phyloP scores from a whole-genome alignment of 92 coral and sea anemone species.

The Nematostella vectensis region DNA sequence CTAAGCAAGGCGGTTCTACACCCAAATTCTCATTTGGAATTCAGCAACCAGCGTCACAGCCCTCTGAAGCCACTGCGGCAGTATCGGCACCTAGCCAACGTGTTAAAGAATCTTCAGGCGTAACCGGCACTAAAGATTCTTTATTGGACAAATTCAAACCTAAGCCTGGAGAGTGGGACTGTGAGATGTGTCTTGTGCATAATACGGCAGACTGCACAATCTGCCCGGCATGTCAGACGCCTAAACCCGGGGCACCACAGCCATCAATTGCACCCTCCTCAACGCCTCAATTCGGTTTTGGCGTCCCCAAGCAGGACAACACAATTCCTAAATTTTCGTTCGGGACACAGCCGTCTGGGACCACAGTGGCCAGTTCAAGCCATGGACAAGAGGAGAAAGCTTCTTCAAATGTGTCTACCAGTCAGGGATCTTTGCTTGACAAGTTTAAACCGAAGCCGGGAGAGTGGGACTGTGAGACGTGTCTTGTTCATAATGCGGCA shows the following conservation, averaged over 20 bases:
- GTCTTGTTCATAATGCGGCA: background rate
- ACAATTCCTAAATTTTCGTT: slow-evolving; percentile 3
- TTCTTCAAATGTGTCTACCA: slow-evolving; percentile 5
- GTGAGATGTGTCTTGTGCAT: slow-evolving; percentile 34
- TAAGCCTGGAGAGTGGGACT: background rate
- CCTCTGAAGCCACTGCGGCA: background rate
- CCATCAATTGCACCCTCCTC: background rate
- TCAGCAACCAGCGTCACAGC: background rate
- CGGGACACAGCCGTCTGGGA: slow-evolving; percentile 13
- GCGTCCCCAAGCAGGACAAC: background rate
- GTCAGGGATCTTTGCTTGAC: slow-evolving; percentile 1
- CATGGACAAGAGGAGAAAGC: too few species aligned
- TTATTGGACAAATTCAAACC: background rate
- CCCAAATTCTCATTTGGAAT: background rate
- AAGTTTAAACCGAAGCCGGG: slow-evolving; percentile 30
- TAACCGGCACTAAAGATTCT: background rate
- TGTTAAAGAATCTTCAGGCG: background rate
- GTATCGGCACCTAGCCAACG: background rate
- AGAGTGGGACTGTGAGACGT: slow-evolving; percentile 18
- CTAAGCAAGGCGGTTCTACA: too few species aligned
- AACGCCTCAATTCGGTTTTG: slow-evolving; percentile 9
- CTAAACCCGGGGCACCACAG: slow-evolving; percentile 31
- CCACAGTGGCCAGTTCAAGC: too few species aligned
- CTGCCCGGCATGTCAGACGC: slow-evolving; percentile 40
- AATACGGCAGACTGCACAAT: slow-evolving; percentile 21